Conservation (phyloP, 2,797 vertebrate genomes). For the Astyanax mexicanus region DNA sequence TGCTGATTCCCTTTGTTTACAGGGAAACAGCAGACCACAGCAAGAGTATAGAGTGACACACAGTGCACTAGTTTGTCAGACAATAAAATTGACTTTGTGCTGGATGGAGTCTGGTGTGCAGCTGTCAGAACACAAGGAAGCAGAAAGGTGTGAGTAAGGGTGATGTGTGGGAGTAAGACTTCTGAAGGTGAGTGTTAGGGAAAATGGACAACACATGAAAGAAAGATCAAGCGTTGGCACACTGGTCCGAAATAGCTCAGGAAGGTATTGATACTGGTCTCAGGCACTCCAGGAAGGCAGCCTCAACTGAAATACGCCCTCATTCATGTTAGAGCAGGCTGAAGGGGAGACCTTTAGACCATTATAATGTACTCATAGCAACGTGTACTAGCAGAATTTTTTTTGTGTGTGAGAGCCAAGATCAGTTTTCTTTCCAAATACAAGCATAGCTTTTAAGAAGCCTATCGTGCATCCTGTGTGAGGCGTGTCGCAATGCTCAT, state of each 20-base stretch:
- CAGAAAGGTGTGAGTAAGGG: not conserved
- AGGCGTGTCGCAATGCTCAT: too few species aligned
- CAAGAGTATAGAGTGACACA: not conserved
- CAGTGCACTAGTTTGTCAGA: not conserved
- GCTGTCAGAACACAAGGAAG: not conserved
- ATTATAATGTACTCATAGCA: not conserved
- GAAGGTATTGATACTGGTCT: not conserved
- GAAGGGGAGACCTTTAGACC: too few species aligned
- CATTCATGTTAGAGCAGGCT: not conserved
- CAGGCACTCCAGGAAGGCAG: not conserved
- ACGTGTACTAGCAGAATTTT: not conserved
- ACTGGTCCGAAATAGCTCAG: not conserved
- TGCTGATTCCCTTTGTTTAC: not conserved
- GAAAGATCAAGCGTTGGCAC: not conserved
- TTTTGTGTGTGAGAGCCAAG: not conserved
- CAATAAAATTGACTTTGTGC: slow-evolving; percentile 9
- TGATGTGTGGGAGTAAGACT: not conserved
- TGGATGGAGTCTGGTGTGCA: not conserved
- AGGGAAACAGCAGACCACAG: not conserved
- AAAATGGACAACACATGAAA: not conserved
- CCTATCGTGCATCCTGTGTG: too few species aligned
- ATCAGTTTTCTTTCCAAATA: not conserved
- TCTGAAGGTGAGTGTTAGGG: slow-evolving; percentile 6
- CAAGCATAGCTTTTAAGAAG: too few species aligned
- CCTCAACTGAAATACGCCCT: not conserved